These are phyloP conservation scores for Misgurnus anguillicaudatus DNA, from an alignment of 2,113 vertebrate species.

Conservation along the genomic window DNA sequence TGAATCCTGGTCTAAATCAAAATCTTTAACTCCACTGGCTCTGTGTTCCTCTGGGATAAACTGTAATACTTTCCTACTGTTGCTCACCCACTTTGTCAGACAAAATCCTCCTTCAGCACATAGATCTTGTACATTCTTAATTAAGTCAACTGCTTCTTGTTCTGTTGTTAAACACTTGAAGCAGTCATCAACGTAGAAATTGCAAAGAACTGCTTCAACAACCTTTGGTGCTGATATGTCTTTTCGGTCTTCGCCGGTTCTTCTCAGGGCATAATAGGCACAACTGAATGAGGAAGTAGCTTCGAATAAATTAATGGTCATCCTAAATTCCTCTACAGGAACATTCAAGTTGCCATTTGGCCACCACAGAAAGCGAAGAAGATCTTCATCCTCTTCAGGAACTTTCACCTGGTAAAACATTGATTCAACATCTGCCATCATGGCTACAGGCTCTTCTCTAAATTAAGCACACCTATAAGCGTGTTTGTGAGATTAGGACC, in stretches of 20 bases:
- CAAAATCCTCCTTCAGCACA: background rate
- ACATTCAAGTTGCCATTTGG: conserved; percentile 11
- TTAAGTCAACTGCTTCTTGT: background rate
- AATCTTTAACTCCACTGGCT: background rate
- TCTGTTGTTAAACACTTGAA: background rate
- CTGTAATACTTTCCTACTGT: background rate
- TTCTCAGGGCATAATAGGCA: conserved; percentile 34
- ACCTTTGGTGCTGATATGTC: background rate
- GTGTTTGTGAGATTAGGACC: background rate
- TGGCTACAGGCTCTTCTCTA: conserved; percentile 15
- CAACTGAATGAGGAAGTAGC: conserved; percentile 36
- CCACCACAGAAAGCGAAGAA: conserved; percentile 45
- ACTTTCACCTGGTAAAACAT: conserved; percentile 43
- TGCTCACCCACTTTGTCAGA: conserved; percentile 13
- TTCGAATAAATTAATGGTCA: conserved; percentile 41
- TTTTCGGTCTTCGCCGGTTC: conserved; percentile 11
- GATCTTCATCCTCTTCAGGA: background rate
- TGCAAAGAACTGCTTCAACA: background rate
- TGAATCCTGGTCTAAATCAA: background rate
- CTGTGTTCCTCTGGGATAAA: background rate
- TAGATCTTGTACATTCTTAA: background rate
- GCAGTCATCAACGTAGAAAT: conserved; percentile 10
- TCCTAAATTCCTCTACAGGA: conserved; percentile 21
- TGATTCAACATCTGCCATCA: conserved; percentile 40
- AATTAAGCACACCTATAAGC: conserved; percentile 29